A percentile compares a stretch with the other conserved stretches of the same genome.
These are phyloP conservation scores for Scomber colias DNA, from an alignment of 2,113 vertebrate species.

Conservation along the genomic window DNA sequence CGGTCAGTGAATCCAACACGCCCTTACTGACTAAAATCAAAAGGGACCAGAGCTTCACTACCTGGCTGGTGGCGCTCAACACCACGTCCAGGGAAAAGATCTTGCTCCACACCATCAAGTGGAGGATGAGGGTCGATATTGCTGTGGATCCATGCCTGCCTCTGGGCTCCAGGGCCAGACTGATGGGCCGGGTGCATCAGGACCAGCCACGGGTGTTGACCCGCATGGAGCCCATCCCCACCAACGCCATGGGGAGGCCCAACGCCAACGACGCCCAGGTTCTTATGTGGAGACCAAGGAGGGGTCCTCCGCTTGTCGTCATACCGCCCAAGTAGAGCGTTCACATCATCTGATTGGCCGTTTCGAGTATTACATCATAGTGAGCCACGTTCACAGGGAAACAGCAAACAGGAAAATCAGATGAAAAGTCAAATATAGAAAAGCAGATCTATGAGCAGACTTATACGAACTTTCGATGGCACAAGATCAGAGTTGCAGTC, in stretches of 20 bases:
- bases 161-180: conserved; percentile 91
- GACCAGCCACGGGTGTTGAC: conserved; percentile 95
- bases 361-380: conserved; percentile 13
- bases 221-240: conserved; percentile 96
- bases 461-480: conserved; percentile 20
- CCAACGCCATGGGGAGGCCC: conserved; percentile 94
- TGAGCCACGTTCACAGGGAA: conserved; percentile 16
- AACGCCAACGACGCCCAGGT: conserved; percentile 98
- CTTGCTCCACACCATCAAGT: conserved; percentile 97
- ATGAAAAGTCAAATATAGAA: background rate
- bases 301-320: conserved; percentile 93
- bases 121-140: conserved; percentile 97
- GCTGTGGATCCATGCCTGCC: conserved; percentile 93
- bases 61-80: conserved; percentile 98
- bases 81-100: conserved; percentile 95
- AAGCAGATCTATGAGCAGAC: conserved; percentile 36
- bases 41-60: conserved; percentile 98
- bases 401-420: conserved; percentile 22
- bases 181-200: conserved; percentile 94
- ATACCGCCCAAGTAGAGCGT: conserved; percentile 93
- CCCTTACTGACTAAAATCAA: conserved; percentile 95
- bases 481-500: conserved; percentile 31
- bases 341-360: conserved; percentile 8
- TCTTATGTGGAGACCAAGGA: conserved; percentile 97
- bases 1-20: conserved; percentile 95